phyloP scores from a whole-genome alignment of 1,140 invertebrate species.

The Xylocopa sonorina region DNA sequence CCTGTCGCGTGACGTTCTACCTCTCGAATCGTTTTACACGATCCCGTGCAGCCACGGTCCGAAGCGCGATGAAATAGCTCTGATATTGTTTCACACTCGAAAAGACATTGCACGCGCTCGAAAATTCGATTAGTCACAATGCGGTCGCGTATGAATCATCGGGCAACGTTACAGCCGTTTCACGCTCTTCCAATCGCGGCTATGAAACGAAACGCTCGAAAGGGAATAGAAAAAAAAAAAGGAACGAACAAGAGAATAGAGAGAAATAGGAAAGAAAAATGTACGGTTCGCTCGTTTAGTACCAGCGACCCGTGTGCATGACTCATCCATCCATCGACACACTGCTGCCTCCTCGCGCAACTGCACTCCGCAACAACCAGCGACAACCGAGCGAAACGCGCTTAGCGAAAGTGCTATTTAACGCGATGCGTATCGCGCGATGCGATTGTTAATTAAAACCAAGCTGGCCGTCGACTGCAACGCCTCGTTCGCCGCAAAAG shows the following conservation, averaged over 20 bases:
- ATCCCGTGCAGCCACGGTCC: too few species aligned
- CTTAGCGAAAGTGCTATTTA: constrained; percentile 51
- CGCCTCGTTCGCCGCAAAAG: not conserved
- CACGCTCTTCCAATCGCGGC: constrained; percentile 23
- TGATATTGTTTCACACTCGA: not conserved
- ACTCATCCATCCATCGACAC: not conserved
- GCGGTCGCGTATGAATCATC: constrained; percentile 22
- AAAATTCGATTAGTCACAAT: constrained; percentile 10
- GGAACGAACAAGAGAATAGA: not conserved
- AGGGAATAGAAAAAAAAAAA: not conserved
- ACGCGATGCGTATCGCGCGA: constrained; percentile 42
- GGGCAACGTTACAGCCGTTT: not conserved
- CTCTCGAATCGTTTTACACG: too few species aligned
- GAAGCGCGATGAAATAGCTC: not conserved
- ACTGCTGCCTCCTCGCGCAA: constrained; percentile 48
- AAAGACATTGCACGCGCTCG: not conserved
- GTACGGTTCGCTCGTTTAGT: not conserved
- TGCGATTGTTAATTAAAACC: constrained; percentile 53
- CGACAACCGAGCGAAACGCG: constrained; percentile 32
- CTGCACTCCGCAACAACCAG: constrained; percentile 24
- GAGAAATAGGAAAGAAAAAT: not conserved
- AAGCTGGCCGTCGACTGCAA: too few species aligned
- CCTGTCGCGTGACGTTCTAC: too few species aligned
- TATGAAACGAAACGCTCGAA: not conserved
- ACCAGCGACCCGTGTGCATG: constrained; percentile 17